These are phyloP conservation scores for Mesoclemmys tuberculata DNA, from an alignment of 2,113 vertebrate species.

Conservation along the genomic window DNA sequence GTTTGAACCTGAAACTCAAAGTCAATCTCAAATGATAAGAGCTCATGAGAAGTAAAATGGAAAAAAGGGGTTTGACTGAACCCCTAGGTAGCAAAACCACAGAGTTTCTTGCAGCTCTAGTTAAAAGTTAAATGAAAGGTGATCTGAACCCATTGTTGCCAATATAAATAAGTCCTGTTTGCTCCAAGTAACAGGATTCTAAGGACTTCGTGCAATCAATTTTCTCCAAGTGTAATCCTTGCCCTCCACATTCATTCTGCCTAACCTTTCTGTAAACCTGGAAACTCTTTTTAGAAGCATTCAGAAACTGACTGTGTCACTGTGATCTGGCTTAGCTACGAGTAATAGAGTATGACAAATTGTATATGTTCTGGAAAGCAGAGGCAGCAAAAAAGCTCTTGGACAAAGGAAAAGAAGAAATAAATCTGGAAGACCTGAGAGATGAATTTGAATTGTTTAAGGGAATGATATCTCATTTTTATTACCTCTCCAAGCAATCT, in stretches of 20 bases:
- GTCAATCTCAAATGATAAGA: background rate
- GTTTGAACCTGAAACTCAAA: background rate
- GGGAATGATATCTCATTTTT: background rate
- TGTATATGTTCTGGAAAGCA: background rate
- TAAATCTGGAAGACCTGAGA: background rate
- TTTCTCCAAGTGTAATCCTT: background rate
- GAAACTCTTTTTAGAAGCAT: background rate
- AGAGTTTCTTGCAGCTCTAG: background rate
- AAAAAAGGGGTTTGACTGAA: background rate
- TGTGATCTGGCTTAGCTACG: background rate
- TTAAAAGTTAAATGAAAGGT: background rate
- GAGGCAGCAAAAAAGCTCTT: background rate
- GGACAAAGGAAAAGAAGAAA: background rate
- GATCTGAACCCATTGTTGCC: background rate
- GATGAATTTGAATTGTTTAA: background rate
- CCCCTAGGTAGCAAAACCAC: background rate
- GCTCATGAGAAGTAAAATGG: background rate
- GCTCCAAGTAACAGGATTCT: background rate
- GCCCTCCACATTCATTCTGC: background rate
- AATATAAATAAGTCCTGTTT: background rate
- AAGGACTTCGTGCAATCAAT: fast-evolving
- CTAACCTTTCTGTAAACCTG: background rate
- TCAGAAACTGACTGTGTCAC: fast-evolving
- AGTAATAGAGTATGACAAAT: background rate
- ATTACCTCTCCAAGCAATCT: background rate